Percentiles rank a stretch among this genome's conserved stretches.
Conservation (phyloP, 2,113 vertebrate species). For the Pogona vitticeps region DNA sequence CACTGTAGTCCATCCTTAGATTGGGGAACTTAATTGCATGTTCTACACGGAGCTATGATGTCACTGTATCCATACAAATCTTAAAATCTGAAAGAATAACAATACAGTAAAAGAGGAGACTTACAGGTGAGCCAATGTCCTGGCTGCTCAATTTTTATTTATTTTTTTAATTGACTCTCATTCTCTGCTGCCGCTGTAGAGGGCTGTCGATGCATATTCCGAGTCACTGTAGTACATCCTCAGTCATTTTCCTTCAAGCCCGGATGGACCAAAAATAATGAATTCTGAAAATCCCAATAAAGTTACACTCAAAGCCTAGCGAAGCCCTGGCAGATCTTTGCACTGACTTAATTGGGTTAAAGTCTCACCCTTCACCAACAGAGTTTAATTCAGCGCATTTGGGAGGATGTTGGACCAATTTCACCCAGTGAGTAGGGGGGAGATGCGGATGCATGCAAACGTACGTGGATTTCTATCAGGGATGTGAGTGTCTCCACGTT, state of each 20-base stretch:
- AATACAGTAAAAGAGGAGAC: neutral
- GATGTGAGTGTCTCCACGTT: no score
- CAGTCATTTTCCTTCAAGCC: neutral
- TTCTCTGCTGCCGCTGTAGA: neutral
- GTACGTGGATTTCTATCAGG: neutral
- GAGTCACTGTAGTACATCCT: no score
- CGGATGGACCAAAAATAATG: neutral
- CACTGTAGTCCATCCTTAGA: no score
- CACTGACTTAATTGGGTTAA: neutral
- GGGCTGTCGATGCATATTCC: neutral
- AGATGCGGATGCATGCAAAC: neutral
- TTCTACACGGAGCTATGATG: no score
- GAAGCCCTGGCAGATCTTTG: constrained; percentile 1
- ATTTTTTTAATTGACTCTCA: neutral
- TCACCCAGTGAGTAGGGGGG: constrained; percentile 47
- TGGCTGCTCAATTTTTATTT: neutral
- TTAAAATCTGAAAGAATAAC: neutral
- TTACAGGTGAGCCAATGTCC: neutral
- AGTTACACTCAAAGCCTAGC: neutral
- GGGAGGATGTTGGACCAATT: constrained; percentile 34
- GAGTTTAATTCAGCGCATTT: constrained; percentile 8
- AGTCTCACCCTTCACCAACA: constrained; percentile 14
- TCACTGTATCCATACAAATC: neutral
- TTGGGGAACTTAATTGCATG: no score
- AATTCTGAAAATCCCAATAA: neutral